A percentile compares a stretch with the other conserved stretches of the same genome.
Conservation (phyloP, 2,797 vertebrate genomes). For the Salarias fasciatus region DNA sequence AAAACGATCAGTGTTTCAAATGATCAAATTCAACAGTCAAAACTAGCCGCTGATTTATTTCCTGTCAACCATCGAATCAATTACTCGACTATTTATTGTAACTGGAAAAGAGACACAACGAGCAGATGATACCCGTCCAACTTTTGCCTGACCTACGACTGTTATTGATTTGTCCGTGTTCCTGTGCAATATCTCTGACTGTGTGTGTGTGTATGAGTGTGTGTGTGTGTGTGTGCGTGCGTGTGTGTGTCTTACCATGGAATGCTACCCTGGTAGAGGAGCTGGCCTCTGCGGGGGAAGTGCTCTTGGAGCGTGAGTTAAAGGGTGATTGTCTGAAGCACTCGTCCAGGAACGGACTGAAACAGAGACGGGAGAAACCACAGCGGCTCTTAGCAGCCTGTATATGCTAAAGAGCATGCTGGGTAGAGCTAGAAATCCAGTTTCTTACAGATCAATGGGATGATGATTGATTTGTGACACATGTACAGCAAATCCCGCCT, state of each 20-base stretch:
- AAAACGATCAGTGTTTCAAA: too few species aligned
- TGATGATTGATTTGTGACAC: too few species aligned
- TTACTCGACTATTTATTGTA: not conserved
- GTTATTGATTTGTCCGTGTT: not conserved
- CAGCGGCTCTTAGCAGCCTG: constrained; percentile 23
- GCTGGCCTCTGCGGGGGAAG: constrained; percentile 88
- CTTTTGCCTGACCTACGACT: constrained; percentile 9
- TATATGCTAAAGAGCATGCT: not conserved
- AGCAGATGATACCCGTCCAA: not conserved
- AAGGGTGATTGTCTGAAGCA: constrained; percentile 99
- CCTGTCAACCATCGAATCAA: not conserved
- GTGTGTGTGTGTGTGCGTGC: not conserved
- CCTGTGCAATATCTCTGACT: not conserved
- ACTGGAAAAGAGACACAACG: constrained; percentile 1
- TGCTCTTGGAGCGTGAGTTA: constrained; percentile 94
- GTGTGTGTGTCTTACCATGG: constrained; percentile 83
- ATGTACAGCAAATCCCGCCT: constrained; percentile 53
- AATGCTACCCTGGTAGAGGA: constrained; percentile 87
- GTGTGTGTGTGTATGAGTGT: not conserved
- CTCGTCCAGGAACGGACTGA: constrained; percentile 96
- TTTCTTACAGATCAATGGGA: not conserved
- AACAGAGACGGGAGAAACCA: constrained; percentile 53
- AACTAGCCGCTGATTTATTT: not conserved
- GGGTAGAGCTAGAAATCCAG: not conserved
- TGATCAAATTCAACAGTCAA: not conserved